phyloP scores from a whole-genome alignment of 2,113 vertebrate species.

The Boulengeromyrus knoepffleri region DNA sequence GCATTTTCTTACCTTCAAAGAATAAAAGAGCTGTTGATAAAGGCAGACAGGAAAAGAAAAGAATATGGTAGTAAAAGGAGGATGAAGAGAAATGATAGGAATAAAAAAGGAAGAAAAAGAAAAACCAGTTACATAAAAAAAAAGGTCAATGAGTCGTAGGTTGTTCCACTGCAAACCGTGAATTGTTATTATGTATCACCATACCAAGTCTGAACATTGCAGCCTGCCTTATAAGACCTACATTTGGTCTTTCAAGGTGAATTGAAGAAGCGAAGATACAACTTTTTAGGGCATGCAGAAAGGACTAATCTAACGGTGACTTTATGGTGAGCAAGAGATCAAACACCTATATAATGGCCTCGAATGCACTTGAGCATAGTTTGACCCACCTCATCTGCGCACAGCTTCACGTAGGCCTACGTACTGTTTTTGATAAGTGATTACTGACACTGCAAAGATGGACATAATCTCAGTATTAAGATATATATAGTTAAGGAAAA shows the following conservation, averaged over 20 bases:
- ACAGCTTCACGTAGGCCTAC: not conserved
- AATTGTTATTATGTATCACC: not conserved
- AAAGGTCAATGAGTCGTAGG: not conserved
- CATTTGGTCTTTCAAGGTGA: not conserved
- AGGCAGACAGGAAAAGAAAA: not conserved
- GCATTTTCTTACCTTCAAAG: conserved; percentile 45
- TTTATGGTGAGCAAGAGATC: not conserved
- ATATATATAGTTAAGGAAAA: not conserved
- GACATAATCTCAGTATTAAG: not conserved
- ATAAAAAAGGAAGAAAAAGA: conserved; percentile 17
- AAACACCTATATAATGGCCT: not conserved
- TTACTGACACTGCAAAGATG: not conserved
- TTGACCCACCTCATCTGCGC: not conserved
- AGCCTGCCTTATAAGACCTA: not conserved
- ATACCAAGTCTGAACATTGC: not conserved
- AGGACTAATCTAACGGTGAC: not conserved
- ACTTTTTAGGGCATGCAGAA: not conserved
- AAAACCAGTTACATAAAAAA: conserved; percentile 2
- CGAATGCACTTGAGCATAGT: not conserved
- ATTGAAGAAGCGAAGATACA: not conserved
- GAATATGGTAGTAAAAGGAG: not conserved
- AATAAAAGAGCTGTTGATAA: conserved; percentile 48
- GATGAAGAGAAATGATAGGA: conserved; percentile 2
- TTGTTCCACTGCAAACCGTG: not conserved
- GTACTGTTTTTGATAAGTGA: not conserved